phyloP scores from a whole-genome alignment of 2,797 vertebrate species.

The Luscinia luscinia region DNA sequence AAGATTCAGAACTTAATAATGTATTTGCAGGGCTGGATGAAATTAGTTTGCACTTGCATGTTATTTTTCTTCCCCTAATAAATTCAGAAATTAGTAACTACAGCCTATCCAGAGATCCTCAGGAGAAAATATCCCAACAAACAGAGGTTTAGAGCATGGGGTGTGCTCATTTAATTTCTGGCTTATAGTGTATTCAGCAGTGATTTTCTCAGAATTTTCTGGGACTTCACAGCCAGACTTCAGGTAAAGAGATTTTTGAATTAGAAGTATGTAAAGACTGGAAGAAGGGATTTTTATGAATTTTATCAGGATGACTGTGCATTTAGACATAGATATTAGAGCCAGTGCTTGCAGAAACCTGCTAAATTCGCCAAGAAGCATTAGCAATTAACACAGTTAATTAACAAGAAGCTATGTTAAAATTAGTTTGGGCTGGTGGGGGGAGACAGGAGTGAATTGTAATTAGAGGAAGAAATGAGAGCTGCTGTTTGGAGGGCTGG shows the following conservation, averaged over 20 bases:
- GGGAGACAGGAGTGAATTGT: not conserved
- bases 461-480: slow-evolving; percentile 53
- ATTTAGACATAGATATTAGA: slow-evolving; percentile 38
- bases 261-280: not conserved
- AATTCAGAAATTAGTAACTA: slow-evolving; percentile 9
- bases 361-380: slow-evolving; percentile 55
- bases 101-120: accelerated
- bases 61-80: not conserved
- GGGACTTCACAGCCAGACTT: not conserved
- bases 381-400: slow-evolving; percentile 64
- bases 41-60: slow-evolving; percentile 15
- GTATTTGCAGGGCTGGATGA: not conserved
- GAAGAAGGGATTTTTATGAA: not conserved
- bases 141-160: not conserved
- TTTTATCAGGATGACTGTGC: slow-evolving; percentile 46
- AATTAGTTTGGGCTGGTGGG: slow-evolving; percentile 26
- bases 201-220: slow-evolving; percentile 3
- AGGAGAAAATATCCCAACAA: not conserved
- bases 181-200: not conserved
- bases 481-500: slow-evolving; percentile 24
- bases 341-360: slow-evolving; percentile 37
- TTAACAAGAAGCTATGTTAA: slow-evolving; percentile 65
- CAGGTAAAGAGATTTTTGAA: slow-evolving; percentile 9
- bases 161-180: not conserved
- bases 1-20: not conserved